phyloP scores from a whole-genome alignment of 2,888 invertebrate genomes.

The Cecidostiba fungosa region DNA sequence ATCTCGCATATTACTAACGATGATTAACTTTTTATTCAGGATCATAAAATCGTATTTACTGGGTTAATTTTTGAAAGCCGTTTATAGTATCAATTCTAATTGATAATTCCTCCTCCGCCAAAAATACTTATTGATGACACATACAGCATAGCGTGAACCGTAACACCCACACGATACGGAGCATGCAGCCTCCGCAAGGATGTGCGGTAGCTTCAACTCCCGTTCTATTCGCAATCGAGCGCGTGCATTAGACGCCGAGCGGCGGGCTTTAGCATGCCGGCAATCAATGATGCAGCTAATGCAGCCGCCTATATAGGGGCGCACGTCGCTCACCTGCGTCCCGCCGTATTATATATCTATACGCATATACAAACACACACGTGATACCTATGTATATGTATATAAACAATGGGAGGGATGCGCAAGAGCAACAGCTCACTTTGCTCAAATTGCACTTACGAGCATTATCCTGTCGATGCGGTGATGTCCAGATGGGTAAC shows the following conservation, averaged over 20 bases:
- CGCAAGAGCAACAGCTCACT: not conserved
- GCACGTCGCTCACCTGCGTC: not conserved
- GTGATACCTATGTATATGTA: not conserved
- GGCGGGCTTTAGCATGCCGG: not conserved
- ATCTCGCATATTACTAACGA: not conserved
- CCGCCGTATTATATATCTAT: not conserved
- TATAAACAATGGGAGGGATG: conserved; percentile 4
- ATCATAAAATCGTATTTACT: no score
- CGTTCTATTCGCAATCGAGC: not conserved
- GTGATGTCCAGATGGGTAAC: not conserved
- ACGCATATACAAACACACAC: not conserved
- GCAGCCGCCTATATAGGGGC: not conserved
- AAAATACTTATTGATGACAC: not conserved
- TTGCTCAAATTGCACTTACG: not conserved
- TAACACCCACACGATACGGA: not conserved
- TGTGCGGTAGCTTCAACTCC: not conserved
- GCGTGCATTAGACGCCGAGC: not conserved
- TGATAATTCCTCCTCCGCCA: not conserved
- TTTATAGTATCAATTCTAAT: no score
- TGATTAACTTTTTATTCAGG: no score
- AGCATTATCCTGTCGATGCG: not conserved
- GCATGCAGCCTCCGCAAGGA: not conserved
- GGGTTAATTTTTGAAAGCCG: no score
- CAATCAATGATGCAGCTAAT: conserved; percentile 30
- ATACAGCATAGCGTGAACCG: not conserved